Evolutionary conservation across 2,888 invertebrate species (phyloP).

Genomic region (Theodoxus fluviatilis): DNA sequence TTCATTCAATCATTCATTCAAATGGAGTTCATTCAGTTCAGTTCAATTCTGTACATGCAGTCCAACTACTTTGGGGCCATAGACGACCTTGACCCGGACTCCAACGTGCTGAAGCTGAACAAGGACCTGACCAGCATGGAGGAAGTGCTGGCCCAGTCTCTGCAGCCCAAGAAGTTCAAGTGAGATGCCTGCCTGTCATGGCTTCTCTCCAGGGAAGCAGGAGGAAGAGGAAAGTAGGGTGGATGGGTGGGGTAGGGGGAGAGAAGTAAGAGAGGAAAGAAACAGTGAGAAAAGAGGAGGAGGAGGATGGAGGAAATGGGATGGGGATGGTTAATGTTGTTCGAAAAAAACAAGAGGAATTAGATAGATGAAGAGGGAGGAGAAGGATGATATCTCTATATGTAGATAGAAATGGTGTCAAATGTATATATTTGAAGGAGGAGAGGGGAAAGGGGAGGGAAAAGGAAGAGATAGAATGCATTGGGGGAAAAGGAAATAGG

Average conservation of each 20-base stretch:
- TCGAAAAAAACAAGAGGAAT: neutral
- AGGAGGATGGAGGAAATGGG: neutral
- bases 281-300: neutral
- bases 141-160: constrained; percentile 77
- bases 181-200: too few species aligned
- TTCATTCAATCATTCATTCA: too few species aligned
- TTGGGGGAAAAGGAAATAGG: too few species aligned
- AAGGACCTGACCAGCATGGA: constrained; percentile 80
- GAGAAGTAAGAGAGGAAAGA: neutral
- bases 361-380: neutral
- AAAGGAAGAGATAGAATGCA: too few species aligned
- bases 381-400: too few species aligned
- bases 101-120: constrained; percentile 79
- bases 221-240: neutral
- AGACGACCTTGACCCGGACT: constrained; percentile 80
- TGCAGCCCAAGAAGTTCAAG: constrained; percentile 82
- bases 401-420: too few species aligned
- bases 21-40: too few species aligned
- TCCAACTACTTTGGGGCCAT: constrained; percentile 69
- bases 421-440: too few species aligned
- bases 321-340: too few species aligned
- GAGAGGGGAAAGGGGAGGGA: too few species aligned
- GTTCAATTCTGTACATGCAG: constrained; percentile 41
- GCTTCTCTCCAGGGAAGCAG: too few species aligned
- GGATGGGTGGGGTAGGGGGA: too few species aligned